A percentile compares a stretch with the other conserved stretches of the same genome.
phyloP scores from a whole-genome alignment of 2,113 vertebrate species.

The Varanus salvator region DNA sequence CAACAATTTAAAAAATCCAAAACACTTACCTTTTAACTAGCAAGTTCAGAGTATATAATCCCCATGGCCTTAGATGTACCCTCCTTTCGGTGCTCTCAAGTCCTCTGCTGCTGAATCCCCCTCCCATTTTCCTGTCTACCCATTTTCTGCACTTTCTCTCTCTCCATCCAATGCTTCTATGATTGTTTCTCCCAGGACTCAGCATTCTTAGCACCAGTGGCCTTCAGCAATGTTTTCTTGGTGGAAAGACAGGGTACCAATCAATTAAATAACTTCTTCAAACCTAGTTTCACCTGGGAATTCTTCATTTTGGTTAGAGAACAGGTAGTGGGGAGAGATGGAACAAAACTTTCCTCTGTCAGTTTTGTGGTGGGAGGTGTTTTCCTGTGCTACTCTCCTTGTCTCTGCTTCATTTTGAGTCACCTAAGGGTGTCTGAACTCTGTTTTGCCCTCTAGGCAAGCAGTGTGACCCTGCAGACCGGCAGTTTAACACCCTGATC shows the following conservation, averaged over 20 bases:
- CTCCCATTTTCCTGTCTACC: too few relatives aligned
- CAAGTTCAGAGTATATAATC: too few relatives aligned
- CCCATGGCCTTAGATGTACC: too few relatives aligned
- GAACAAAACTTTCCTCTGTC: not conserved
- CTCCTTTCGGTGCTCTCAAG: too few relatives aligned
- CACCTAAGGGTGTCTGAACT: not conserved
- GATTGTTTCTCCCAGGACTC: not conserved
- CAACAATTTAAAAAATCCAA: too few relatives aligned
- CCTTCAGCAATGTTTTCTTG: too few relatives aligned
- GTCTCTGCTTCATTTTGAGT: too few relatives aligned
- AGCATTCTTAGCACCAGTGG: not conserved
- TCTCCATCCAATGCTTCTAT: too few relatives aligned
- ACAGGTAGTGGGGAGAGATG: not conserved
- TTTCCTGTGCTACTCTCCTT: not conserved
- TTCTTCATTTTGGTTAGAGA: not conserved
- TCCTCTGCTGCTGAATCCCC: too few relatives aligned
- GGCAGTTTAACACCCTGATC: slow-evolving; percentile 96
- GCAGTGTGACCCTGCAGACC: slow-evolving; percentile 87
- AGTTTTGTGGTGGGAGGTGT: not conserved
- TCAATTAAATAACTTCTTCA: not conserved
- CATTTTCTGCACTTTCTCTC: too few relatives aligned
- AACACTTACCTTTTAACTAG: too few relatives aligned
- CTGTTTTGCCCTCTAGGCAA: slow-evolving; percentile 73
- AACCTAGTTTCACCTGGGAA: not conserved
- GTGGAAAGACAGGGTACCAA: too few relatives aligned